A percentile compares a stretch with the other conserved stretches of the same genome.
Conservation (phyloP, 2,797 vertebrate species). For the Rousettus madagascariensis region DNA sequence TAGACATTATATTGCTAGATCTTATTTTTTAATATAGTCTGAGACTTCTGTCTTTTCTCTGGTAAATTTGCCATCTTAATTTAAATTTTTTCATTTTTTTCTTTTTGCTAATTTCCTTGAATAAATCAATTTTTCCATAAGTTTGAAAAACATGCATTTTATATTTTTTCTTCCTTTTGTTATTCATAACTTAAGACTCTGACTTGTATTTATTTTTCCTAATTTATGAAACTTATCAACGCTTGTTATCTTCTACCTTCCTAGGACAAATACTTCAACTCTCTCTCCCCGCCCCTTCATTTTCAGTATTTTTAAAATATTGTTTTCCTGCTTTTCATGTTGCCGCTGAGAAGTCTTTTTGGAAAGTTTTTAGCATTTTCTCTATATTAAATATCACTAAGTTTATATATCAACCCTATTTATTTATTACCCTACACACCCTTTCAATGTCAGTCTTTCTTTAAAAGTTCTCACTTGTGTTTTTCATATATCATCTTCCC, state of each 20-base stretch:
- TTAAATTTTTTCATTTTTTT: not conserved
- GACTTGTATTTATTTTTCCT: not conserved
- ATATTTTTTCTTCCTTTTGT: not conserved
- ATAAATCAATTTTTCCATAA: not conserved
- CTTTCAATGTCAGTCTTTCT: not conserved
- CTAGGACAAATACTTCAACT: not conserved
- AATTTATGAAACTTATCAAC: not conserved
- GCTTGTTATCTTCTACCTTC: not conserved
- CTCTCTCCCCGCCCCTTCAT: not conserved
- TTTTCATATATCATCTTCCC: not conserved
- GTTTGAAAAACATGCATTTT: constrained; percentile 5
- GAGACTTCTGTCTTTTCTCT: constrained; percentile 15
- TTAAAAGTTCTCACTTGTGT: not conserved
- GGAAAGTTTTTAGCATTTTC: not conserved
- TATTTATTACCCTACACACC: not conserved
- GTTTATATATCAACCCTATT: not conserved
- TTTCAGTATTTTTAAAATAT: constrained; percentile 7
- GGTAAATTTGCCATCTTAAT: not conserved
- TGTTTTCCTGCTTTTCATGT: not conserved
- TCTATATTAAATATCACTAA: constrained; percentile 3
- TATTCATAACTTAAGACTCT: not conserved
- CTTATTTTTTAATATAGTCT: not conserved
- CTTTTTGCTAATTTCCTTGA: not conserved
- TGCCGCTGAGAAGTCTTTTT: not conserved
- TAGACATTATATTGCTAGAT: not conserved